These are phyloP conservation scores for Leptinotarsa peninsularis DNA, from an alignment of 2,888 invertebrate genomes.

Conservation along the genomic window DNA sequence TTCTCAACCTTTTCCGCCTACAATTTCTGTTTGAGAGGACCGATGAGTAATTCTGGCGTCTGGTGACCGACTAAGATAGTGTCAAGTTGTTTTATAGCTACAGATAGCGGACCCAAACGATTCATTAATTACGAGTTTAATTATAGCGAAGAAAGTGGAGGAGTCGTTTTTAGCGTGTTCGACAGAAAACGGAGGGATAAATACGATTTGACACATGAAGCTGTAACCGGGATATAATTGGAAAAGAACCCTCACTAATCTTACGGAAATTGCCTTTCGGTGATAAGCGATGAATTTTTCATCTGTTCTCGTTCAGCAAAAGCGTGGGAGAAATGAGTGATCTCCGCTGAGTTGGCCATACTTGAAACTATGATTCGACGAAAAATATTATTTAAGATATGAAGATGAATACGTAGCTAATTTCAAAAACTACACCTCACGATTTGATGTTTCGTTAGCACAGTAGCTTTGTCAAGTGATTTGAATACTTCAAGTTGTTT, in stretches of 20 bases:
- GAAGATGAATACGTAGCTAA: too few relatives aligned
- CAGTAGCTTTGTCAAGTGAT: too few relatives aligned
- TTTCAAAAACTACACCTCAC: too few relatives aligned
- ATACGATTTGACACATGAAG: slow-evolving; percentile 15
- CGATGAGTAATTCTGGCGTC: slow-evolving; percentile 46
- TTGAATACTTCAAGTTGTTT: too few relatives aligned
- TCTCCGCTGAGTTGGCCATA: too few relatives aligned
- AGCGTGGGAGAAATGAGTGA: too few relatives aligned
- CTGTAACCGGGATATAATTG: slow-evolving; percentile 7
- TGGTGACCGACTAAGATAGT: slow-evolving; percentile 57
- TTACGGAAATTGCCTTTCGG: neutral
- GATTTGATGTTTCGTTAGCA: too few relatives aligned
- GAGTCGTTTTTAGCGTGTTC: slow-evolving; percentile 32
- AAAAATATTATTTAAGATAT: too few relatives aligned
- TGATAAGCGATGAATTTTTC: neutral
- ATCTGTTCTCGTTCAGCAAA: neutral
- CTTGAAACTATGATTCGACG: too few relatives aligned
- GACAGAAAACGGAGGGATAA: slow-evolving; percentile 20
- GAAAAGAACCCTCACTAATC: neutral
- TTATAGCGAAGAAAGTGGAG: slow-evolving; percentile 56
- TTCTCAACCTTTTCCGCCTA: neutral
- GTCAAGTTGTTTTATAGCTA: slow-evolving; percentile 61
- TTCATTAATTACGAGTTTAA: slow-evolving; percentile 62
- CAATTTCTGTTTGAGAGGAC: slow-evolving; percentile 23
- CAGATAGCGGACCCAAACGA: slow-evolving; percentile 58